Base-by-base conservation (phyloP, 2,113 vertebrate genomes). In the Labeo catla region DNA sequence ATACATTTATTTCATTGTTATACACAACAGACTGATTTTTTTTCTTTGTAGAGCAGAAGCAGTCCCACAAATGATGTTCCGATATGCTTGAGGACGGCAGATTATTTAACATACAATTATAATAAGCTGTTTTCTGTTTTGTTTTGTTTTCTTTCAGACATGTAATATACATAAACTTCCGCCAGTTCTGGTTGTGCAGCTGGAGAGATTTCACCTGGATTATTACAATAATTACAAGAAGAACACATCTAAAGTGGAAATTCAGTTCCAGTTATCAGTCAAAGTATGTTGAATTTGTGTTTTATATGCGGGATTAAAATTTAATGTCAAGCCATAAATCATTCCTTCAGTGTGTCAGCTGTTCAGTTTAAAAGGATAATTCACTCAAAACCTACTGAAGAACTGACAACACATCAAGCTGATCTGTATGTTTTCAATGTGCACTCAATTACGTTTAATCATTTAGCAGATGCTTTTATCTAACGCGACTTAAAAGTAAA, bases 181-280 rank as follows among this genome's bases (percentile, higher is more conserved):
- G 23, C n/a, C 61, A 63, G 61, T 63, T 28, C 61, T 63, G 61
- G 61, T 63, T 63, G 61, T 63, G 61, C 61, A 63, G 61, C 61
- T 63, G 61, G 61, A 63, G 61, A 63, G 61, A 23, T 63, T 63
- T 63, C 61, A 63, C 11, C 61, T 63, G n/a, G n/a, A n/a, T n/a
- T 4, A 28, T 23, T 23, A 23, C 61, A 63, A 23, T 4, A 23
- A 11, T 5, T 63, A 63, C 61, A 63, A 63, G 61, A 63, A 63
- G 1, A 63, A 63, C 61, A 63, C n/a, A 2, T 63, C n/a, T 63
- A 11, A 9, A 28, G 61, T 63, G 9, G 61, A 63, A 63, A 63
- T 63, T 63, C 61, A 63, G 61, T 28, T 63, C 9, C n/a, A 28
- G 61, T 63, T 63, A 63, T 63, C 10, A 63, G 61, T 28, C 4